Evolutionary conservation across 2,797 vertebrate species (phyloP).

Genomic region (Myotis findleyi): DNA sequence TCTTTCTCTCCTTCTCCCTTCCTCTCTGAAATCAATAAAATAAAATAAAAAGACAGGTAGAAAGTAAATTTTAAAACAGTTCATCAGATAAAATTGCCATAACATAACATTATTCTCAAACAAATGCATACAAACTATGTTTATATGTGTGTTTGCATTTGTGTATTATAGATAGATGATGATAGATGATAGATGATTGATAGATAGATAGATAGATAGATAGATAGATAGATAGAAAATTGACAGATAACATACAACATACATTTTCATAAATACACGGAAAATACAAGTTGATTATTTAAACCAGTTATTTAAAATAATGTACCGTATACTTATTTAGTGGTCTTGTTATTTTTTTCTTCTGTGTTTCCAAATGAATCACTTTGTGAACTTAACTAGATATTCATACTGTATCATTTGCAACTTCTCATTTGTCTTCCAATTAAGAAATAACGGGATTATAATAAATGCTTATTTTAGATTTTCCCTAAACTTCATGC

Average conservation of each 20-base stretch:
- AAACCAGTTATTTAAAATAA: background rate
- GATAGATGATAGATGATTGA: too few relatives aligned
- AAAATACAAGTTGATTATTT: background rate
- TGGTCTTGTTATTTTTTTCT: background rate
- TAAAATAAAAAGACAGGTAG: background rate
- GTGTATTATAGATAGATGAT: too few relatives aligned
- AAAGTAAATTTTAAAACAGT: background rate
- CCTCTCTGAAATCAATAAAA: too few relatives aligned
- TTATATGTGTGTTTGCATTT: background rate
- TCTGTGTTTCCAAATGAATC: background rate
- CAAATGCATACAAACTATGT: background rate
- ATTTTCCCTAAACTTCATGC: conserved; percentile 28
- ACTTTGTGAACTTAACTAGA: background rate
- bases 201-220: too few relatives aligned
- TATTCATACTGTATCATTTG: background rate
- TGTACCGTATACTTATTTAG: background rate
- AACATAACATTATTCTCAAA: background rate
- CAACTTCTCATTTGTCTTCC: background rate
- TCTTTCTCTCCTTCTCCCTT: too few relatives aligned
- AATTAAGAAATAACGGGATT: conserved; percentile 38
- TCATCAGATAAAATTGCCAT: background rate
- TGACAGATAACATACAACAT: background rate
- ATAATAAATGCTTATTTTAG: conserved; percentile 31
- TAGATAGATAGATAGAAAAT: too few relatives aligned
- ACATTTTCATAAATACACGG: background rate